These are phyloP conservation scores for Bucco capensis DNA, from an alignment of 2,113 vertebrate species.

Conservation along the genomic window DNA sequence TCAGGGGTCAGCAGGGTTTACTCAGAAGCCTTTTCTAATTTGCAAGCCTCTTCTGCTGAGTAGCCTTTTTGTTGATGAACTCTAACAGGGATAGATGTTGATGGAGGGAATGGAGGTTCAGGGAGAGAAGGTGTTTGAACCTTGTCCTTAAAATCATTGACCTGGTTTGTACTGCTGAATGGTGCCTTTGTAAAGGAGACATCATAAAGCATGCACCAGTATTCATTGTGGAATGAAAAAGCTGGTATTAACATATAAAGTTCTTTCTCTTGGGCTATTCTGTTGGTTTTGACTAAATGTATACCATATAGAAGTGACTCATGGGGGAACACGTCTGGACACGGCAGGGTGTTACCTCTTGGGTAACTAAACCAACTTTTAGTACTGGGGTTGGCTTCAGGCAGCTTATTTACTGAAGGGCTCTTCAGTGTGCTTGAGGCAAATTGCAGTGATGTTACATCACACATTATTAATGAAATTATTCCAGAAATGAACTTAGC, in stretches of 20 bases:
- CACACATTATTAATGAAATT: not conserved
- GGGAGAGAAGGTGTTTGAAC: not conserved
- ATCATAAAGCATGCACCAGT: not conserved
- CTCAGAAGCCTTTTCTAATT: not conserved
- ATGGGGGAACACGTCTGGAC: not conserved
- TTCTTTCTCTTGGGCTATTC: not conserved
- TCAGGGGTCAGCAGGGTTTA: not conserved
- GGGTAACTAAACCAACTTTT: constrained; percentile 40
- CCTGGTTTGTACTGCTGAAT: not conserved
- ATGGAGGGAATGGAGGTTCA: not conserved
- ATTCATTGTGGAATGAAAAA: not conserved
- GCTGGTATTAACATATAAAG: not conserved
- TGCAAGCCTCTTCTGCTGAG: not conserved
- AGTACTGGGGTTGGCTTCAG: constrained; percentile 23
- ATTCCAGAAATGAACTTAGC: constrained; percentile 30
- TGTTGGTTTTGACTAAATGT: not conserved
- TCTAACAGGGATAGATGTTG: not conserved
- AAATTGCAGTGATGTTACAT: not conserved
- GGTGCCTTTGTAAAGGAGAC: not conserved
- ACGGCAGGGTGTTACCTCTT: constrained; percentile 34
- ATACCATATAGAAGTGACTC: constrained; percentile 32
- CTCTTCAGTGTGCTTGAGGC: not conserved
- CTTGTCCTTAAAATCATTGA: not conserved
- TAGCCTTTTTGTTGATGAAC: not conserved
- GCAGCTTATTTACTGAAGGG: constrained; percentile 23